Percentiles rank a stretch among this genome's conserved stretches.
Evolutionary conservation across 2,113 vertebrate species (phyloP).

Genomic region (Chascanopsetta lugubris): DNA sequence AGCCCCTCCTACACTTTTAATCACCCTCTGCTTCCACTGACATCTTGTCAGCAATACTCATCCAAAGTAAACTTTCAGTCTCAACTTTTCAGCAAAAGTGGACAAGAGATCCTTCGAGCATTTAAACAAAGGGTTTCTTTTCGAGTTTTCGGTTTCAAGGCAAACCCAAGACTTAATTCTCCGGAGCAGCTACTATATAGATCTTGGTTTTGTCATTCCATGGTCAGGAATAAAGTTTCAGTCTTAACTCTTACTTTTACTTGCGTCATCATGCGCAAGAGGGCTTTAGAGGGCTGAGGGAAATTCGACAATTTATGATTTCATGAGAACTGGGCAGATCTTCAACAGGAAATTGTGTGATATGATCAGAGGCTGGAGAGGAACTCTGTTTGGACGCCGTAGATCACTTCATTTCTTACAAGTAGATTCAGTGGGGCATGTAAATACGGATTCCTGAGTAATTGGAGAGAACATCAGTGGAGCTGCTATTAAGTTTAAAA

Average conservation of each 20-base stretch:
- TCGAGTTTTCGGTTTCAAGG: too few relatives aligned
- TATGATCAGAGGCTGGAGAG: slow-evolving; percentile 1
- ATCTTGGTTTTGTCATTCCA: not conserved
- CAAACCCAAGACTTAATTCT: not conserved
- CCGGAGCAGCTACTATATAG: not conserved
- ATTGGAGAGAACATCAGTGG: too few relatives aligned
- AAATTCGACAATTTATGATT: not conserved
- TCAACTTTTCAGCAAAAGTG: not conserved
- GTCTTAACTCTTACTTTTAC: not conserved
- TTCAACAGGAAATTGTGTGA: not conserved
- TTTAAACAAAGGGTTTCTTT: not conserved
- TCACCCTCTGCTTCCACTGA: not conserved
- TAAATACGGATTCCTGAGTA: too few relatives aligned
- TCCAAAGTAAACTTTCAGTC: not conserved
- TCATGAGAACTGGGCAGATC: not conserved
- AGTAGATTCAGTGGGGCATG: slow-evolving; percentile 3
- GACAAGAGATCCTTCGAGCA: not conserved
- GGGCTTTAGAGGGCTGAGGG: not conserved
- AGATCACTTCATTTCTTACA: slow-evolving; percentile 28
- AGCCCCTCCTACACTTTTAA: not conserved
- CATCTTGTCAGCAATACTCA: not conserved
- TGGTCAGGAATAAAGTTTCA: not conserved
- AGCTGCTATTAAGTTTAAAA: too few relatives aligned
- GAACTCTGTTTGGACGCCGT: slow-evolving; percentile 8
- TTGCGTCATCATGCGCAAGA: not conserved